phyloP scores from a whole-genome alignment of 2,113 vertebrate species.

The Xiphorhynchus elegans region DNA sequence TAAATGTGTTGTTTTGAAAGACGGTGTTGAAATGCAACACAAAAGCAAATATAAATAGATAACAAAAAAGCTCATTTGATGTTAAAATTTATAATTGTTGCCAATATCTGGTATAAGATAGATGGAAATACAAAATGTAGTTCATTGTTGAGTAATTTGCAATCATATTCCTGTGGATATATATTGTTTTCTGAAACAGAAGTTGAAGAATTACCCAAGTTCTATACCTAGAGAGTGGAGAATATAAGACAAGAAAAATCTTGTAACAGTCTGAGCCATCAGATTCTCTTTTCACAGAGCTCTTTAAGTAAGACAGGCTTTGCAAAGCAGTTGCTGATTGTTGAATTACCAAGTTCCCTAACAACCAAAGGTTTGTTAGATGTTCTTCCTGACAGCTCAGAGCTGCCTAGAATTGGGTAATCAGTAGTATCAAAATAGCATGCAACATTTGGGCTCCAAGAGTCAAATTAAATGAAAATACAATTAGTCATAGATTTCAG shows the following conservation, averaged over 20 bases:
- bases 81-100: not conserved
- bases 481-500: slow-evolving; percentile 49
- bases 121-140: not conserved
- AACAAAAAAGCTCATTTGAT: not conserved
- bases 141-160: not conserved
- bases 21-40: not conserved
- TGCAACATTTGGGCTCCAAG: not conserved
- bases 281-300: not conserved
- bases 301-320: not conserved
- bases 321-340: not conserved
- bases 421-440: slow-evolving; percentile 5
- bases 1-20: not conserved
- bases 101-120: not conserved
- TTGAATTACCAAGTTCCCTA: not conserved
- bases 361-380: not conserved
- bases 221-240: not conserved
- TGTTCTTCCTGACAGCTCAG: not conserved
- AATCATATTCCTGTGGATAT: not conserved
- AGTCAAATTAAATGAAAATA: slow-evolving; percentile 56
- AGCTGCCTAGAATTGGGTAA: not conserved
- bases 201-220: not conserved
- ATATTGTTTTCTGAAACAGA: not conserved
- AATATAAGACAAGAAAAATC: not conserved
- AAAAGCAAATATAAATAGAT: not conserved
- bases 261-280: not conserved